Percentiles rank a stretch among this genome's conserved stretches.
Conservation (phyloP, 2,888 invertebrate species). For the Chouioia cunea region DNA sequence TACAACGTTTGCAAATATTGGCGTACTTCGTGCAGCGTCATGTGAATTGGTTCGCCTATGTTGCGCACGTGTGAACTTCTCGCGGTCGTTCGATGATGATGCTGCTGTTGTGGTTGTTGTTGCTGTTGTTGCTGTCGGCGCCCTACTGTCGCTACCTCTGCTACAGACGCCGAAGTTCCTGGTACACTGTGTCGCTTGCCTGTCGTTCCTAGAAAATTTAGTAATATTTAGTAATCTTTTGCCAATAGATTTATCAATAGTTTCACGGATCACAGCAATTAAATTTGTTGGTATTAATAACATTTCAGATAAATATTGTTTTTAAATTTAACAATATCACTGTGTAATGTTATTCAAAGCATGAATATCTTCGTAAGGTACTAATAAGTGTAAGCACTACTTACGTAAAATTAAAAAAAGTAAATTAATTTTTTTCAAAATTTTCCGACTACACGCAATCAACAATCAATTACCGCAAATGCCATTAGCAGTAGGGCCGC, state of each 20-base stretch:
- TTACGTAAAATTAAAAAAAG: too few relatives aligned
- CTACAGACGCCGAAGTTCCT: slow-evolving; percentile 72
- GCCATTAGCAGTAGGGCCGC: slow-evolving; percentile 69
- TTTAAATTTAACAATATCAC: not conserved
- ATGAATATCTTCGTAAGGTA: too few relatives aligned
- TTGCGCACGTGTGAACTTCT: slow-evolving; percentile 73
- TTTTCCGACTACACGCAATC: not conserved
- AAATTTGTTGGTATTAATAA: not conserved
- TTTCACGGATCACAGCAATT: not conserved
- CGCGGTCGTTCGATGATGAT: slow-evolving; percentile 51
- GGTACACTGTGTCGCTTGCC: slow-evolving; percentile 80
- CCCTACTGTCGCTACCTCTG: slow-evolving; percentile 19
- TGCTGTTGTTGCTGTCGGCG: slow-evolving; percentile 36
- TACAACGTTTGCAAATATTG: slow-evolving; percentile 86
- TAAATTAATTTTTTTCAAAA: not conserved
- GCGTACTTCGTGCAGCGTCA: slow-evolving; percentile 87
- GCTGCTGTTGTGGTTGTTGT: slow-evolving; percentile 35
- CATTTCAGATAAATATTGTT: not conserved
- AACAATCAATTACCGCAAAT: slow-evolving; percentile 54
- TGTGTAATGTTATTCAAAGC: too few relatives aligned
- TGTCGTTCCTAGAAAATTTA: slow-evolving; percentile 50
- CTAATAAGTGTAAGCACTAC: too few relatives aligned
- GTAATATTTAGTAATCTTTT: too few relatives aligned
- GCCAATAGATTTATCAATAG: too few relatives aligned
- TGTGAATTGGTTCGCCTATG: slow-evolving; percentile 82